Conservation (phyloP, 2,797 vertebrate species). For the Urocyon cinereoargenteus region DNA sequence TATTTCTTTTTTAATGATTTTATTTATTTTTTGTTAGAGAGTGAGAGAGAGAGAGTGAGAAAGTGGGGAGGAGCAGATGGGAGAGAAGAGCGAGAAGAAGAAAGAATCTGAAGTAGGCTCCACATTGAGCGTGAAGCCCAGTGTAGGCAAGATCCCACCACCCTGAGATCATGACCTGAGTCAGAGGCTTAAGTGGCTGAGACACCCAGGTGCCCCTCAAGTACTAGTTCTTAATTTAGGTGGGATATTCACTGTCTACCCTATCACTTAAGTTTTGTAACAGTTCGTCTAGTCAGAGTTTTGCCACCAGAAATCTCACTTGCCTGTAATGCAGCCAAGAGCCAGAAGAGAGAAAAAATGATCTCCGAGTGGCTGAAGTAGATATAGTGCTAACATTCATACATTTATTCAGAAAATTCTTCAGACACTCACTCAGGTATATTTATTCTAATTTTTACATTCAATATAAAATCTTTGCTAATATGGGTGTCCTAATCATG, state of each 20-base stretch:
- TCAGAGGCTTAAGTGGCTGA: neutral
- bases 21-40: neutral
- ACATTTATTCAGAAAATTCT: constrained; percentile 32
- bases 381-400: neutral
- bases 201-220: neutral
- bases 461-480: constrained; percentile 28
- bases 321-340: neutral
- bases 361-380: neutral
- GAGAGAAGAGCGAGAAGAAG: neutral
- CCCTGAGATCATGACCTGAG: neutral
- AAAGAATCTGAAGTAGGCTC: neutral
- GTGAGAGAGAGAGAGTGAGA: neutral
- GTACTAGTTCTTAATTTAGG: constrained; percentile 34
- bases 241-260: neutral
- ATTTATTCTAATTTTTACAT: constrained; percentile 15
- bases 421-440: neutral
- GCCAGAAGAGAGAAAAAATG: constrained; percentile 12
- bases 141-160: neutral
- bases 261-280: constrained; percentile 22
- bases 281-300: constrained; percentile 39
- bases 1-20: neutral
- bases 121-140: neutral
- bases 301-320: constrained; percentile 26
- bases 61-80: neutral
- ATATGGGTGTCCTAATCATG: neutral